Evolutionary conservation across 35 echinoderm and acorn worm species (phyloP).

Genomic region (Ophiothrix spiculata): DNA sequence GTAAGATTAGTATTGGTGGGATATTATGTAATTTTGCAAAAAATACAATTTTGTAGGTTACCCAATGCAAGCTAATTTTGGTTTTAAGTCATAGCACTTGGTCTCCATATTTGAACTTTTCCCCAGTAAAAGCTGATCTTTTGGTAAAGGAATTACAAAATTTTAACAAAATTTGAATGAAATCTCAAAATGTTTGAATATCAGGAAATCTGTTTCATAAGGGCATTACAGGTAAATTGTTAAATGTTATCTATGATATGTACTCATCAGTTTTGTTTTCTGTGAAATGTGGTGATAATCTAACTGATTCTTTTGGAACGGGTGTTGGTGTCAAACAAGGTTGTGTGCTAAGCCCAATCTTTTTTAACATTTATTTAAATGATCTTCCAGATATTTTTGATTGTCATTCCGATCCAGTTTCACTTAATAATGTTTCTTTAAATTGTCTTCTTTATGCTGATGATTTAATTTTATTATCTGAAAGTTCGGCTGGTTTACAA

Average conservation of each 20-base stretch:
- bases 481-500: conserved; percentile 1
- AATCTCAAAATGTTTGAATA: no score
- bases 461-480: conserved; percentile 10
- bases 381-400: background rate
- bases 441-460: conserved; percentile 19
- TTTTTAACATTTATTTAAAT: background rate
- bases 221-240: background rate
- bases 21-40: no score
- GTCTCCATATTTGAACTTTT: no score
- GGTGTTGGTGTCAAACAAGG: background rate
- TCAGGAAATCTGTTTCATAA: no score
- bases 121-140: no score
- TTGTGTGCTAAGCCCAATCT: background rate
- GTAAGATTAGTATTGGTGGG: no score
- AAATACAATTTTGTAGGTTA: no score
- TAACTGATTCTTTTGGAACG: background rate
- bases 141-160: no score
- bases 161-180: no score
- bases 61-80: no score
- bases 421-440: background rate
- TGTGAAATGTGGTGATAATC: background rate
- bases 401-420: background rate
- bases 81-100: no score
- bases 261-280: background rate
- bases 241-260: background rate